Evolutionary conservation across 2,888 invertebrate species (phyloP), one percentile per base, ranked within the genome.

Genomic region (Iphiclides podalirius): DNA sequence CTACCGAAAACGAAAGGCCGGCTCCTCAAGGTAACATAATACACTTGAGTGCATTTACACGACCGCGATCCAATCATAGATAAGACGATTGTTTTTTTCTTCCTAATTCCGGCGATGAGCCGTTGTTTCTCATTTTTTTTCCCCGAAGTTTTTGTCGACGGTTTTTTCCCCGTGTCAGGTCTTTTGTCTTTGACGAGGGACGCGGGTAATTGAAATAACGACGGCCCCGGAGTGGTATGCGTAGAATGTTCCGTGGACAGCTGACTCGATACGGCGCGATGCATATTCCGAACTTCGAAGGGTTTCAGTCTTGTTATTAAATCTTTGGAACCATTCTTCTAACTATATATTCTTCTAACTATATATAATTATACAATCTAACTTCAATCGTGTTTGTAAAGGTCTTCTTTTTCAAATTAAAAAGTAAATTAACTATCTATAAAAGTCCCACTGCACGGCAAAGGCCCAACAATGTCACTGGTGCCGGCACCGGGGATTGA

Each of bases 101-200:
- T 67, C 4, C 20, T 3, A 69, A 73, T 75, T 72, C 66, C 63
- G 60, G 60, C 66, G 68, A 67, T 67, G 71, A 64, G 57, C 70
- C 67, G 72, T 72, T 69, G 66, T 69, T 68, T 65, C 55, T 59
- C 55, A 45, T 46, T 28, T 51, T 52, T 56, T 53, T 52, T 52
- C 63, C 57, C 15, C 63, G 47, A 48, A n/a, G n/a, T 66, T 64
- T 67, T 66, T 60, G 44, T 67, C 65, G 67, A 64, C 59, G n/a
- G 47, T 61, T 65, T 68, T 70, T 74, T 70, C 69, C 70, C 62
- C 65, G 70, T 81, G 87, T 84, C 86, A 83, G 77, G 70, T 75
- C 85, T 79, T 86, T 88, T 88, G 88, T 88, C 81, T 87, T 83
- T 88, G 88, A 88, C 83, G 80, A 84, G 79, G 88, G 87, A 75